phyloP scores from a whole-genome alignment of 2,797 vertebrate species.

The Phrynocephalus forsythii region DNA sequence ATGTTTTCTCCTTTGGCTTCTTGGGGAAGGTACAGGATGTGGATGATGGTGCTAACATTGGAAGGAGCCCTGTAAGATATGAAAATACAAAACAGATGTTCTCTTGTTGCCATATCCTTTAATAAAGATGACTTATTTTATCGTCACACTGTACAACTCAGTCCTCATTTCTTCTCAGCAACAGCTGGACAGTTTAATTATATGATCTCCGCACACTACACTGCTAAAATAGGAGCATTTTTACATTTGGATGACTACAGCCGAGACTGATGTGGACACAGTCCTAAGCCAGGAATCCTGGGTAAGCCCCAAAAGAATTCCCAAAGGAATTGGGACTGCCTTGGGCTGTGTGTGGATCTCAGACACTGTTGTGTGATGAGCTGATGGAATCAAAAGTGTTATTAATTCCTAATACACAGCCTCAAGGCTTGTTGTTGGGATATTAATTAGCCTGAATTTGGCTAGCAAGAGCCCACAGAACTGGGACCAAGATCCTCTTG shows the following conservation, averaged over 20 bases:
- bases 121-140: neutral
- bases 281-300: neutral
- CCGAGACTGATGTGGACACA: neutral
- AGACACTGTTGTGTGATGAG: neutral
- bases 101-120: neutral
- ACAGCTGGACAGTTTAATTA: neutral
- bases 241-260: neutral
- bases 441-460: neutral
- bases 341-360: no score
- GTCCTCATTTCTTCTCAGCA: neutral
- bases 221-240: neutral
- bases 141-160: neutral
- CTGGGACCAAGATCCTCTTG: neutral
- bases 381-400: neutral
- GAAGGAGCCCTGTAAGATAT: constrained; percentile 87
- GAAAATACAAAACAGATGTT: constrained; percentile 30
- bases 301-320: neutral
- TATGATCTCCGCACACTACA: neutral
- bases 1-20: constrained; percentile 84
- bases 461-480: neutral
- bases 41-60: constrained; percentile 92
- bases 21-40: constrained; percentile 90
- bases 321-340: neutral
- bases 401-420: neutral
- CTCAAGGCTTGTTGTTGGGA: neutral